Conservation (phyloP, 2,888 invertebrate genomes). For the Spisula solida region DNA sequence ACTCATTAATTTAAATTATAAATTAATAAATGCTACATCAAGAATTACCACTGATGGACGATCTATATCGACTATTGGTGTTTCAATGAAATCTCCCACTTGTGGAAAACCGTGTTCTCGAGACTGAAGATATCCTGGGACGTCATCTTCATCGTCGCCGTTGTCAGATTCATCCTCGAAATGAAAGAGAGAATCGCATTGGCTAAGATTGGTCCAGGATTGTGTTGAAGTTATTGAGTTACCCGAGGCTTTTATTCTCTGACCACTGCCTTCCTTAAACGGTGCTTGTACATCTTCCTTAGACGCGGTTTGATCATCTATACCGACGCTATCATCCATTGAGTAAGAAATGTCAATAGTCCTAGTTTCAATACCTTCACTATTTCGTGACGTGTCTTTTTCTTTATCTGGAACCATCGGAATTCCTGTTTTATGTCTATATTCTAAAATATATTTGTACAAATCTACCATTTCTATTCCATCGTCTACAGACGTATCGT, state of each 20-base stretch:
- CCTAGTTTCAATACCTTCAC: not conserved
- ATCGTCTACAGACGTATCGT: not conserved
- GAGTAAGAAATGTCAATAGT: not conserved
- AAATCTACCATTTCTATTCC: not conserved
- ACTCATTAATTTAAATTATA: no score
- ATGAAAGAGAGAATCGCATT: not conserved
- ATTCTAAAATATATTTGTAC: not conserved
- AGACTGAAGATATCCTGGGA: not conserved
- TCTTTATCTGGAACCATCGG: not conserved
- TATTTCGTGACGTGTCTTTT: not conserved
- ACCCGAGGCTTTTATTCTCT: not conserved
- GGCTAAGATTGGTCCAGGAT: not conserved
- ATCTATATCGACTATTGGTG: not conserved
- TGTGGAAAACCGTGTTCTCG: not conserved
- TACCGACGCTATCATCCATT: not conserved
- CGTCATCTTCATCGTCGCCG: not conserved
- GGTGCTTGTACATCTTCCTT: not conserved
- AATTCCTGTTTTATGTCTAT: not conserved
- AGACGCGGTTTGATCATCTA: not conserved
- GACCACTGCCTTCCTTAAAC: not conserved
- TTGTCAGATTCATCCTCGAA: not conserved
- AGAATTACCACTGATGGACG: not conserved
- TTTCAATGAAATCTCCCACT: not conserved
- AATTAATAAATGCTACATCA: no score
- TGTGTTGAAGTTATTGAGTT: not conserved